Conservation (phyloP, 2,888 invertebrate genomes). For the Cephus runcator region DNA sequence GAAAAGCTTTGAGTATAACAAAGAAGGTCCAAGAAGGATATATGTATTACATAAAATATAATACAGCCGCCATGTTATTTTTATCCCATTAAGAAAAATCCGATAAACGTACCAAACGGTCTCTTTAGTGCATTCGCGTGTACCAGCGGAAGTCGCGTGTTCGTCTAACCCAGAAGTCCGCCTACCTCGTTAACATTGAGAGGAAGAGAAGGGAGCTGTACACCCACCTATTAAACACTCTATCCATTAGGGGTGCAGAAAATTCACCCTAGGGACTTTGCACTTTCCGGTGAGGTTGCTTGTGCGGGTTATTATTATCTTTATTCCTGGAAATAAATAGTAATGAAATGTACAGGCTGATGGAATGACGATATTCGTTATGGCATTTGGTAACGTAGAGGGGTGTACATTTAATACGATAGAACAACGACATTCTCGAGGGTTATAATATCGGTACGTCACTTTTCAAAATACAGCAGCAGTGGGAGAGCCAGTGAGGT, state of each 20-base stretch:
- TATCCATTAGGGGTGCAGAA: not conserved
- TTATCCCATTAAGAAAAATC: not conserved
- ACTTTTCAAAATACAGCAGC: not conserved
- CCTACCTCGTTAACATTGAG: constrained; percentile 36
- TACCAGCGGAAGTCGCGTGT: constrained; percentile 41
- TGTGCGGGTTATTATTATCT: not conserved
- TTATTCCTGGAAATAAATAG: not conserved
- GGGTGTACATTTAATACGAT: not conserved
- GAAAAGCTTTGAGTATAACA: no score
- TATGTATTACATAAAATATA: not conserved
- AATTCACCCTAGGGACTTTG: not conserved
- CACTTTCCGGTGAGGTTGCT: not conserved
- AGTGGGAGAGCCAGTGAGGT: not conserved
- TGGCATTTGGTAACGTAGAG: not conserved
- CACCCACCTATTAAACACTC: constrained; percentile 1
- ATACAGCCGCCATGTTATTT: not conserved
- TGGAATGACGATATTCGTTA: not conserved
- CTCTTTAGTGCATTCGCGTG: constrained; percentile 11
- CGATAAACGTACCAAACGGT: not conserved
- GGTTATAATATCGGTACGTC: not conserved
- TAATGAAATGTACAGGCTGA: not conserved
- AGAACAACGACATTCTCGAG: not conserved
- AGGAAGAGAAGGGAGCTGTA: not conserved
- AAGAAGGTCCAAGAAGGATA: not conserved
- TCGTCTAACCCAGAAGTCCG: constrained; percentile 25